phyloP scores from a whole-genome alignment of 2,113 vertebrate species.

The Nesoenas mayeri region DNA sequence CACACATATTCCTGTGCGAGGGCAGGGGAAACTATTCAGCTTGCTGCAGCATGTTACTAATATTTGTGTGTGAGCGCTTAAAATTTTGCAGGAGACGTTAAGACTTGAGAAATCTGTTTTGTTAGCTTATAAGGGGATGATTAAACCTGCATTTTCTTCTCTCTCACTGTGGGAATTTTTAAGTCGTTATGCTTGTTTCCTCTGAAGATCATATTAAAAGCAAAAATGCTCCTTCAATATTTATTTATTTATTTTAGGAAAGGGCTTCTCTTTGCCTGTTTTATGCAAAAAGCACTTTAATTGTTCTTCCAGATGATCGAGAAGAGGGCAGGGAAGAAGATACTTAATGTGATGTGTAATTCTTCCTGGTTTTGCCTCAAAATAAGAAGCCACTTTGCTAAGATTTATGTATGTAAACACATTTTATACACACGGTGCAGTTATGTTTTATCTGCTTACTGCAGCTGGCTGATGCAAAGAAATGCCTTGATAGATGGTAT shows the following conservation, averaged over 20 bases:
- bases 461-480: conserved; percentile 19
- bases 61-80: not conserved
- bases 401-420: not conserved
- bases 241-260: not conserved
- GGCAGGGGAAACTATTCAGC: not conserved
- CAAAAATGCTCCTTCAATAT: not conserved
- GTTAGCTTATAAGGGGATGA: not conserved
- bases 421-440: not conserved
- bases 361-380: conserved; percentile 19
- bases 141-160: not conserved
- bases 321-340: not conserved
- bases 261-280: not conserved
- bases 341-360: not conserved
- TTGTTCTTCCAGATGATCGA: not conserved
- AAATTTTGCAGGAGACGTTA: not conserved
- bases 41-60: not conserved
- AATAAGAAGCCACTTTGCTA: conserved; percentile 7
- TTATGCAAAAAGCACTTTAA: conserved; percentile 12
- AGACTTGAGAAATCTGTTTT: not conserved
- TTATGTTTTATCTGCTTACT: conserved; percentile 17
- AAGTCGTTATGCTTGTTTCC: not conserved
- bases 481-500: not conserved
- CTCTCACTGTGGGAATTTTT: not conserved
- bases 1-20: not conserved
- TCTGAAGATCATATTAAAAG: not conserved